A percentile compares a stretch with the other conserved stretches of the same genome.
Evolutionary conservation across 1,140 invertebrate species (phyloP).

Genomic region (Drosophila suzukii): DNA sequence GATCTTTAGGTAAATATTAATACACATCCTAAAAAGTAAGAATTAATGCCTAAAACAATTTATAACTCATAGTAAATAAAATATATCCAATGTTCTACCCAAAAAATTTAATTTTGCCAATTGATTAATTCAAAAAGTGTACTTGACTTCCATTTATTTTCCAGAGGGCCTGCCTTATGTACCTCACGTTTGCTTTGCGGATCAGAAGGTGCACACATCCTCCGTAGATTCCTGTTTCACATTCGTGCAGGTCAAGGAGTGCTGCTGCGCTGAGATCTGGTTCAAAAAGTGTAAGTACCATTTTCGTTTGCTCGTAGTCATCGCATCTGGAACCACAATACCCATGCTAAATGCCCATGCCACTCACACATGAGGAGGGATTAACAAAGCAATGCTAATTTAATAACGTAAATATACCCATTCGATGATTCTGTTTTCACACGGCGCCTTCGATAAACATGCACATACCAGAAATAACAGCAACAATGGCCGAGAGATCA

Average conservation of each 20-base stretch:
- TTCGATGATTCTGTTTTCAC: slow-evolving; percentile 30
- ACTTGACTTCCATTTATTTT: slow-evolving; percentile 41
- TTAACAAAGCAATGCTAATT: slow-evolving; percentile 77
- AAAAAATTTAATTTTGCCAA: too few relatives aligned
- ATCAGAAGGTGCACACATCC: slow-evolving; percentile 86
- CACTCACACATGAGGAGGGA: slow-evolving; percentile 37
- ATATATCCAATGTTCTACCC: too few relatives aligned
- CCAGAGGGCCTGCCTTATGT: slow-evolving; percentile 88
- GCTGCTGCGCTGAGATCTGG: slow-evolving; percentile 87
- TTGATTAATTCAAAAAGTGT: too few relatives aligned
- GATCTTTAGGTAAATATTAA: too few relatives aligned
- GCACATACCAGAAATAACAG: slow-evolving; percentile 33
- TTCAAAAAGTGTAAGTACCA: slow-evolving; percentile 86
- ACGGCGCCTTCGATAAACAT: slow-evolving; percentile 51
- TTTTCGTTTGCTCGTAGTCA: slow-evolving; percentile 6
- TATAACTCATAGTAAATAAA: too few relatives aligned
- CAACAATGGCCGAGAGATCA: slow-evolving; percentile 43
- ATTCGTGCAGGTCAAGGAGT: slow-evolving; percentile 87
- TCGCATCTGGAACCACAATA: slow-evolving; percentile 25
- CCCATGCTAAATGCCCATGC: slow-evolving; percentile 38
- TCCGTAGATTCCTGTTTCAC: slow-evolving; percentile 86
- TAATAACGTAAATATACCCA: slow-evolving; percentile 68
- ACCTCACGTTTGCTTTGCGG: slow-evolving; percentile 87
- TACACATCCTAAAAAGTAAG: too few relatives aligned
- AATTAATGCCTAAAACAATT: too few relatives aligned